Evolutionary conservation across 1,140 invertebrate genomes (phyloP).

Genomic region (honey bee (Apis mellifera)): Amel_HAv3.1 CM009945.2:2439501-2440000

Average conservation of each 20-base stretch:
- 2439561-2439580: background rate
- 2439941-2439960: background rate
- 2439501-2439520: too few relatives aligned
- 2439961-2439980: too few relatives aligned
- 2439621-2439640: slow-evolving; percentile 25
- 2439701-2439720: slow-evolving; percentile 26
- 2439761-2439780: background rate
- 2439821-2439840: background rate
- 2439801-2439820: background rate
- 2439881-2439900: background rate
- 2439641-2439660: slow-evolving; percentile 32
- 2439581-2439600: background rate
- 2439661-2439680: slow-evolving; percentile 10
- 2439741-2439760: too few relatives aligned
- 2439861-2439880: background rate
- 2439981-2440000: too few relatives aligned
- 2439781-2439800: background rate
- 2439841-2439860: slow-evolving; percentile 10
- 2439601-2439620: background rate
- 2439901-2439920: too few relatives aligned
- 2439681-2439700: slow-evolving; percentile 43
- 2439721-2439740: slow-evolving; percentile 16
- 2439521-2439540: background rate
- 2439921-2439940: background rate
- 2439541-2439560: background rate